A percentile compares a stretch with the other conserved stretches of the same genome.
Conservation (phyloP, 1,140 invertebrate genomes). For the Acyrthosiphon pisum region DNA sequence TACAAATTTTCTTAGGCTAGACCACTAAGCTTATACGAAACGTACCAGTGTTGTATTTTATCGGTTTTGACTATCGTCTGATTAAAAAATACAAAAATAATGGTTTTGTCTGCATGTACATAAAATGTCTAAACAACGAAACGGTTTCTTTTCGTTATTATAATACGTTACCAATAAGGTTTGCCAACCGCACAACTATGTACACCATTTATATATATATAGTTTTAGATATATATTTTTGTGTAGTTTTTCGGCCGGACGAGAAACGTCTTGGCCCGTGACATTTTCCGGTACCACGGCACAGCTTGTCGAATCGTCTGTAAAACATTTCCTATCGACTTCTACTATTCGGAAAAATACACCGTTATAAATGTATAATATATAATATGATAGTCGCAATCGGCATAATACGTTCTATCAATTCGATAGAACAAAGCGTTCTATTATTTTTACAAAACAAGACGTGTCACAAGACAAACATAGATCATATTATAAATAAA, state of each 20-base stretch:
- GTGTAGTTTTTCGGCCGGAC: not conserved
- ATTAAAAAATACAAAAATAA: constrained; percentile 4
- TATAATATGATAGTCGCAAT: not conserved
- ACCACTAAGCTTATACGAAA: not conserved
- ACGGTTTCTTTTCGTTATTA: not conserved
- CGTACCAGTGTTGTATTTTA: not conserved
- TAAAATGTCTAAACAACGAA: not conserved
- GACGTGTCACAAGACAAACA: not conserved
- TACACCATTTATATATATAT: not conserved
- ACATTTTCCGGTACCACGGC: not conserved
- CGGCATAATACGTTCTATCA: not conserved
- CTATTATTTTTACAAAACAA: too few species aligned
- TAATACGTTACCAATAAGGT: too few species aligned
- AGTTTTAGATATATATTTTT: not conserved
- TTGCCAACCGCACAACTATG: not conserved
- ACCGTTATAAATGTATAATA: not conserved
- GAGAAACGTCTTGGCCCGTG: not conserved
- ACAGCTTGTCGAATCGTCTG: not conserved
- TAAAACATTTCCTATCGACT: not conserved
- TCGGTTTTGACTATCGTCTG: not conserved
- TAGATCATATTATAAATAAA: not conserved
- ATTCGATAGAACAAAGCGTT: not conserved
- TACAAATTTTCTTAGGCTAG: not conserved
- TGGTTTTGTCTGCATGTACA: not conserved
- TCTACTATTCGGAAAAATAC: not conserved